These are phyloP conservation scores for Chaetops frenatus DNA, from an alignment of 2,113 vertebrate genomes.

Conservation along the genomic window DNA sequence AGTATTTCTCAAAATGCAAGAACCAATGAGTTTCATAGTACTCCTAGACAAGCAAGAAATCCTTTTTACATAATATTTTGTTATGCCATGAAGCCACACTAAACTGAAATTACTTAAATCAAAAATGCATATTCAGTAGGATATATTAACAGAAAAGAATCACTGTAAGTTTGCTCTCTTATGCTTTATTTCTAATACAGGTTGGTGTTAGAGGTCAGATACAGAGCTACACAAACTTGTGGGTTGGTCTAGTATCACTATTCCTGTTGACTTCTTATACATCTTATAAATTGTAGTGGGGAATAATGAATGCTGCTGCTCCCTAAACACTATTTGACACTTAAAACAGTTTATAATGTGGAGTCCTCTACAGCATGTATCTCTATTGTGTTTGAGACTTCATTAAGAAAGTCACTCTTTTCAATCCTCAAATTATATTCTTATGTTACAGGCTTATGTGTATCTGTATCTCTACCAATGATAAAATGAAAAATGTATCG, in stretches of 20 bases:
- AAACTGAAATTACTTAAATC: neutral
- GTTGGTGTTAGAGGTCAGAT: neutral
- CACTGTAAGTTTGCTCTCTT: neutral
- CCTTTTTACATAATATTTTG: neutral
- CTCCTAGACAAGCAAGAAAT: neutral
- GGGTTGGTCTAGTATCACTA: neutral
- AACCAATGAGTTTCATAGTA: neutral
- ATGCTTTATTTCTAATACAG: neutral
- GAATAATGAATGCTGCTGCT: neutral
- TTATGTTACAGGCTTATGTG: rapidly evolving
- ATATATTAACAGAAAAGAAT: neutral
- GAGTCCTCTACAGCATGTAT: neutral
- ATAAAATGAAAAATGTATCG: neutral
- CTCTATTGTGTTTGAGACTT: neutral
- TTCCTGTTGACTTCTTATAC: neutral
- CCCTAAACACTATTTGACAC: neutral
- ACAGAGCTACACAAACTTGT: neutral
- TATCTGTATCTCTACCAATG: neutral
- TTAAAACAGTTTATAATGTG: neutral
- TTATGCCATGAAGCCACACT: neutral
- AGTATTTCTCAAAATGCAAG: neutral
- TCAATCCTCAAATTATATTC: neutral
- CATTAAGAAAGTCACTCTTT: neutral
- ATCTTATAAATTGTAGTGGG: neutral
- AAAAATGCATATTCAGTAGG: neutral